phyloP scores from a whole-genome alignment of 1,140 invertebrate genomes.

The Microvelia longipes region DNA sequence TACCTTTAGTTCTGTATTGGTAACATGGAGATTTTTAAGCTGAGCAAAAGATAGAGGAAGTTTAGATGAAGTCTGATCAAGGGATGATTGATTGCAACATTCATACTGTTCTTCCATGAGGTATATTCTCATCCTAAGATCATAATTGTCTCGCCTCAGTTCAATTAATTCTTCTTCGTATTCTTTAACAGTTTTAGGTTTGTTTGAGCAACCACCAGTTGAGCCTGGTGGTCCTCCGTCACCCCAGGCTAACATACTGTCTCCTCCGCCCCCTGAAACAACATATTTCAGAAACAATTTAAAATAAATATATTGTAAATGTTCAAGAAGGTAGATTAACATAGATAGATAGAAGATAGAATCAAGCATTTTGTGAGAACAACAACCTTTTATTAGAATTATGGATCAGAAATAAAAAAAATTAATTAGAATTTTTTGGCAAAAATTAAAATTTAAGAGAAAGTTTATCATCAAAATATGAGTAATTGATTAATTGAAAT shows the following conservation, averaged over 20 bases:
- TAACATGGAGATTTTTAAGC: slow-evolving; percentile 45
- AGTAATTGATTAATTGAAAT: no score
- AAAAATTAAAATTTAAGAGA: no score
- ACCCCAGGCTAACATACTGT: not conserved
- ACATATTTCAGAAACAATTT: no score
- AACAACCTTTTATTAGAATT: no score
- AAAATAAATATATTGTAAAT: no score
- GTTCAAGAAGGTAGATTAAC: no score
- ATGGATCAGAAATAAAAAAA: no score
- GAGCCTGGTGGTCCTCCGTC: not conserved
- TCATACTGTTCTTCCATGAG: slow-evolving; percentile 75
- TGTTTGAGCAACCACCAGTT: not conserved
- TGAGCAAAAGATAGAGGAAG: slow-evolving; percentile 29
- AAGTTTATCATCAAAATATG: no score
- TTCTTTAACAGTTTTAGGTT: slow-evolving; percentile 56
- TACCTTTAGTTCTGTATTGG: slow-evolving; percentile 66
- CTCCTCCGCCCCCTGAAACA: not conserved
- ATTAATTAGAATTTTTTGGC: no score
- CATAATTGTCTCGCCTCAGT: slow-evolving; percentile 81
- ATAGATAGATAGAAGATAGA: no score
- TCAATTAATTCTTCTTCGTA: slow-evolving; percentile 70
- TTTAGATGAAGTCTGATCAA: slow-evolving; percentile 9
- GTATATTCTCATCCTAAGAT: slow-evolving; percentile 76
- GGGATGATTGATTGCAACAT: slow-evolving; percentile 31
- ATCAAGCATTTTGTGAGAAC: no score